Conservation (phyloP, 2,113 vertebrate species). For the Edolisoma coerulescens region DNA sequence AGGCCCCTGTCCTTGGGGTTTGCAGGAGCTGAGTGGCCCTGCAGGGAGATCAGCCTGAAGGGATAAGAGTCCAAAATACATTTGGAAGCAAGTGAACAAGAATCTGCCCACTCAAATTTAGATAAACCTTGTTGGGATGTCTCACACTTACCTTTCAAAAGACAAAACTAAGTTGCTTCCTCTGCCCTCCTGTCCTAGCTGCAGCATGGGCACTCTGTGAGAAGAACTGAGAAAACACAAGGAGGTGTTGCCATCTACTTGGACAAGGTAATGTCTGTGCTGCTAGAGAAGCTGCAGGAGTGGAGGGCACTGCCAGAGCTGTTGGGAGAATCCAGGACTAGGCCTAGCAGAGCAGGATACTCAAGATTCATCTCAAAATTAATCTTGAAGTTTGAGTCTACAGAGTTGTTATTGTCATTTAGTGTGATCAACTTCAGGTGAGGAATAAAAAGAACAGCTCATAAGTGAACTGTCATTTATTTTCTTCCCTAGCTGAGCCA, state of each 20-base stretch:
- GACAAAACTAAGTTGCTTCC: background rate
- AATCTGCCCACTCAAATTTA: background rate
- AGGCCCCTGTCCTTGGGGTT: background rate
- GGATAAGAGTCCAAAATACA: background rate
- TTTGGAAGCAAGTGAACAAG: background rate
- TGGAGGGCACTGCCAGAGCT: background rate
- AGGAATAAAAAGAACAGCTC: background rate
- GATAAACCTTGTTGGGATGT: background rate
- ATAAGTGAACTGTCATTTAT: background rate
- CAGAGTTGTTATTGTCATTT: background rate
- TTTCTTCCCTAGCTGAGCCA: slow-evolving; percentile 42
- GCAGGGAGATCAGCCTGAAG: background rate
- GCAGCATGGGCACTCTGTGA: slow-evolving; percentile 31
- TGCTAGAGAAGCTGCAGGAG: background rate
- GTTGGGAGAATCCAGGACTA: background rate
- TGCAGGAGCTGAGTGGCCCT: background rate
- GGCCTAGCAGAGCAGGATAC: background rate
- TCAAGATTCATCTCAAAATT: background rate
- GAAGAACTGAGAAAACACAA: slow-evolving; percentile 22
- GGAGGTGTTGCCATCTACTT: slow-evolving; percentile 51
- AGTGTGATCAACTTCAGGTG: background rate
- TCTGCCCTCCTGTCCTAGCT: background rate
- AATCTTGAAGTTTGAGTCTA: background rate
- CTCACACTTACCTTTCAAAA: background rate
- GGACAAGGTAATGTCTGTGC: slow-evolving; percentile 43